Conservation (phyloP, 53 echinoderm and acorn worm species). For the Astropecten irregularis region DNA sequence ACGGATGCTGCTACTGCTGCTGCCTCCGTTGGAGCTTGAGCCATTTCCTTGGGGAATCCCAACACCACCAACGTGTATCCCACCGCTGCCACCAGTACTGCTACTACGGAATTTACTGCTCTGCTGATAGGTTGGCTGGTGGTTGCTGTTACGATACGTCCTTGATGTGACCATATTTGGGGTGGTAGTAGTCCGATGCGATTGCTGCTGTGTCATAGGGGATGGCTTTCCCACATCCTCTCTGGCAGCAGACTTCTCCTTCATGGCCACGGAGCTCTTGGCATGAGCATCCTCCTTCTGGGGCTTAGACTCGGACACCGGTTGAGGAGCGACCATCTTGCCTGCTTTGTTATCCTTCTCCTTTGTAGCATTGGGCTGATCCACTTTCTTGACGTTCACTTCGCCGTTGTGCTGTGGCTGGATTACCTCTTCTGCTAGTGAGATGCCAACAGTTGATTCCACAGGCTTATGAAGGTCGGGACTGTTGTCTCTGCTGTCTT, state of each 20-base stretch:
- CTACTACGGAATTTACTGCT: constrained; percentile 70
- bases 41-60: neutral
- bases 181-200: constrained; percentile 12
- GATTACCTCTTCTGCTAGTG: neutral
- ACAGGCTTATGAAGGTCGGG: constrained; percentile 13
- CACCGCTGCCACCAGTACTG: constrained; percentile 24
- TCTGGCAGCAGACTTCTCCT: constrained; percentile 14
- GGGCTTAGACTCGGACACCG: neutral
- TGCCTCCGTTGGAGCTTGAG: constrained; percentile 15
- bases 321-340: neutral
- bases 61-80: neutral
- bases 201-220: too few relatives aligned
- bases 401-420: neutral
- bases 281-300: constrained; percentile 3
- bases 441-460: neutral
- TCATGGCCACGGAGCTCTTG: neutral
- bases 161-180: constrained; percentile 72
- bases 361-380: neutral
- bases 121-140: constrained; percentile 49
- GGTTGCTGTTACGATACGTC: constrained; percentile 81
- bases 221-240: neutral
- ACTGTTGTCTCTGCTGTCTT: constrained; percentile 60
- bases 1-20: constrained; percentile 50
- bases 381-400: neutral
- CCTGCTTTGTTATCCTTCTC: constrained; percentile 15